Evolutionary conservation across 30 jellyfish, hydroid and myxozoan genomes (phyloP).

Genomic region (Euphysa ruthae): DNA sequence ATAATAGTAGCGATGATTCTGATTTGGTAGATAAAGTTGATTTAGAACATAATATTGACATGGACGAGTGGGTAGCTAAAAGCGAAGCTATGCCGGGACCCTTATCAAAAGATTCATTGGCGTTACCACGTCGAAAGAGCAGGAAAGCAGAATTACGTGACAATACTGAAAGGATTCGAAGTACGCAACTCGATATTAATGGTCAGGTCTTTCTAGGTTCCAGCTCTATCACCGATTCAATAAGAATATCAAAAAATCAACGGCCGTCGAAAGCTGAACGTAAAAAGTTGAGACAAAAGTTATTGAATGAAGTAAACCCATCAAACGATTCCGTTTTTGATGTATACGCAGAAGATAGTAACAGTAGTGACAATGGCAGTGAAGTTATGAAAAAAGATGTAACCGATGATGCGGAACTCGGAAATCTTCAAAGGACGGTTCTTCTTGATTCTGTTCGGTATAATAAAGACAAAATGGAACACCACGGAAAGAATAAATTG

Average conservation of each 20-base stretch:
- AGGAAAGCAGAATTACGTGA: conserved; percentile 16
- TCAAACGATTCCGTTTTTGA: background rate
- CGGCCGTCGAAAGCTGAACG: conserved; percentile 23
- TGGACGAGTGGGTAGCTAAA: conserved; percentile 14
- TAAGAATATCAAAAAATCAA: conserved; percentile 1
- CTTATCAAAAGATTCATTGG: conserved; percentile 2
- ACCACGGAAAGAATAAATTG: conserved; percentile 16
- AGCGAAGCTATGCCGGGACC: background rate
- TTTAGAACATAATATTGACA: background rate
- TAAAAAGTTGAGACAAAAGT: conserved; percentile 1
- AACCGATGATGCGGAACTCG: background rate
- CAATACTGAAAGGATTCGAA: conserved; percentile 24
- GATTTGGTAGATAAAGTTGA: too few species aligned
- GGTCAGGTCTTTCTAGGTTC: conserved; percentile 8
- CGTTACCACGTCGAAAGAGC: conserved; percentile 17
- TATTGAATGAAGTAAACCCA: background rate
- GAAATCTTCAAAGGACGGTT: background rate
- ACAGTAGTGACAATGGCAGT: conserved; percentile 13
- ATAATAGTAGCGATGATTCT: background rate
- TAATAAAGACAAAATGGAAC: conserved; percentile 19
- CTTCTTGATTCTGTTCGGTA: conserved; percentile 9
- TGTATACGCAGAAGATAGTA: conserved; percentile 31
- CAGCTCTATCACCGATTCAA: conserved; percentile 13
- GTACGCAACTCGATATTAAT: background rate
- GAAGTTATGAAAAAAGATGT: conserved; percentile 30